phyloP scores from a whole-genome alignment of 2,113 vertebrate genomes.

The Anolis carolinensis region DNA sequence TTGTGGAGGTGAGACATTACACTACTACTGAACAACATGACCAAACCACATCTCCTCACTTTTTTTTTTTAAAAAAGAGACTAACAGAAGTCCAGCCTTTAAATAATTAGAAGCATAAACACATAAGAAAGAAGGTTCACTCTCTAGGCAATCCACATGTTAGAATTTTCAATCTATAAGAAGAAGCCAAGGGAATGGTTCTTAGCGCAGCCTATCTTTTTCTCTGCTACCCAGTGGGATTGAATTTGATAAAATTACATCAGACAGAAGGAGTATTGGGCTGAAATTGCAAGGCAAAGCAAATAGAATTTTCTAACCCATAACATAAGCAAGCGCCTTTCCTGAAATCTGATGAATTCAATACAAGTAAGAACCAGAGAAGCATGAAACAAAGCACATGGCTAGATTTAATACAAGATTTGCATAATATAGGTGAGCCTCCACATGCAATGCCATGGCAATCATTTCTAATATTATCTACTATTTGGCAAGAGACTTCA shows the following conservation, averaged over 20 bases:
- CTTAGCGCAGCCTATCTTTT: slow-evolving; percentile 59
- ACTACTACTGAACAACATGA: neutral
- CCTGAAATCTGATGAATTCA: neutral
- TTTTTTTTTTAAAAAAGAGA: neutral
- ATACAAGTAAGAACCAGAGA: accelerated
- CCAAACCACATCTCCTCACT: neutral
- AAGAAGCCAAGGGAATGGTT: slow-evolving; percentile 15
- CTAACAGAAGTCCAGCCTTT: neutral
- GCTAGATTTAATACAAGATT: slow-evolving; percentile 37
- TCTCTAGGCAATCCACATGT: slow-evolving; percentile 26
- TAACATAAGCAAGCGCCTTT: neutral
- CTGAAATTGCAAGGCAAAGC: neutral
- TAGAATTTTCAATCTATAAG: slow-evolving; percentile 45
- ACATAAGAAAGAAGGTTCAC: slow-evolving; percentile 25
- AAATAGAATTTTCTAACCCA: neutral
- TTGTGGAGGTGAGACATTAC: neutral
- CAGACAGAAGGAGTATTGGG: slow-evolving; percentile 35
- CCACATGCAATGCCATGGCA: slow-evolving; percentile 28
- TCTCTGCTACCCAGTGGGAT: slow-evolving; percentile 56
- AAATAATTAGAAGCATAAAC: neutral
- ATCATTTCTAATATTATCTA: slow-evolving; percentile 42
- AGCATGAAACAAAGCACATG: neutral
- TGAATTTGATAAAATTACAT: slow-evolving; percentile 50
- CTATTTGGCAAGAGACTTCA: neutral
- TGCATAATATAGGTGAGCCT: slow-evolving; percentile 48